A percentile compares a stretch with the other conserved stretches of the same genome.
Conservation (phyloP, 2,888 invertebrate species). For the Amiota minor region DNA sequence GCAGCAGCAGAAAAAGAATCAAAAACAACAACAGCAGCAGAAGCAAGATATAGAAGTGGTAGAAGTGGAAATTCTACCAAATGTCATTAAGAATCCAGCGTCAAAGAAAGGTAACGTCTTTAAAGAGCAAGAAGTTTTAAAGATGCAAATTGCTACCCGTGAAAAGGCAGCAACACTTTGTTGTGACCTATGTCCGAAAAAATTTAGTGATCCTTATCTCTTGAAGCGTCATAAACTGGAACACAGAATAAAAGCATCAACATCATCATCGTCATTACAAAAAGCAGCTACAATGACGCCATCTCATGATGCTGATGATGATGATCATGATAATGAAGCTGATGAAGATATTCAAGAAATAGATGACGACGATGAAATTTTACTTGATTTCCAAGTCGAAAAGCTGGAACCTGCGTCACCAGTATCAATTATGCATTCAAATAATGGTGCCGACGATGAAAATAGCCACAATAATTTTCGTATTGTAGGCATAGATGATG, state of each 20-base stretch:
- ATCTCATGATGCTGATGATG: background rate
- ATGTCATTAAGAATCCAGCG: background rate
- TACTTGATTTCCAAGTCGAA: background rate
- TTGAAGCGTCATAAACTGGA: background rate
- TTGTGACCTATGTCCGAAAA: background rate
- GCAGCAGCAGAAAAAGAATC: background rate
- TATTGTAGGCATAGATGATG: background rate
- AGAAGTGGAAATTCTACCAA: background rate
- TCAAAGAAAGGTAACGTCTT: conserved; percentile 3
- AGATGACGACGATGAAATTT: background rate
- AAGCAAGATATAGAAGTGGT: background rate
- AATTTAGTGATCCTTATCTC: background rate
- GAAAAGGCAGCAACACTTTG: background rate
- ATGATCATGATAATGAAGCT: background rate
- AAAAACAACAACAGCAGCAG: background rate
- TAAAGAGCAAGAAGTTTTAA: background rate
- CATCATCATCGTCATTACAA: background rate
- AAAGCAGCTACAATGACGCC: too few relatives aligned
- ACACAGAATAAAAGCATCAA: background rate
- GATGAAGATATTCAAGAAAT: too few relatives aligned
- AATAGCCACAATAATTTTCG: background rate
- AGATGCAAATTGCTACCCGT: background rate
- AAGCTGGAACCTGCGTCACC: too few relatives aligned
- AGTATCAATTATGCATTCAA: too few relatives aligned
- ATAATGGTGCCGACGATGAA: background rate